phyloP scores from a whole-genome alignment of 2,113 vertebrate species.

The Sinocyclocheilus grahami region DNA sequence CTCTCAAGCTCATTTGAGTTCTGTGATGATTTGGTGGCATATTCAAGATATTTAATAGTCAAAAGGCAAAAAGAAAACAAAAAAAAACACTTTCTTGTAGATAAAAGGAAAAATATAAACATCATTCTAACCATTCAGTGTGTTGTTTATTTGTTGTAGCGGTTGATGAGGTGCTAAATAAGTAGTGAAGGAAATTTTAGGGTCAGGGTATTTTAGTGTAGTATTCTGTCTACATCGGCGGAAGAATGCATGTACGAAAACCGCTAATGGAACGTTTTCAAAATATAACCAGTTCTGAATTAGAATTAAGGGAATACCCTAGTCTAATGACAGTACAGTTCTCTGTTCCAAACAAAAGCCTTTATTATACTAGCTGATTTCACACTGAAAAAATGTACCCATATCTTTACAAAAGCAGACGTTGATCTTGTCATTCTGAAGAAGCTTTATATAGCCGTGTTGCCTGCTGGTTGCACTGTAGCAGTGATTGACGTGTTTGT shows the following conservation, averaged over 20 bases:
- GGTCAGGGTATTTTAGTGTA: no score
- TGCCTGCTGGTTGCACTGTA: not conserved
- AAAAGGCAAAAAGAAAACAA: not conserved
- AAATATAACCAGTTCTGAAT: not conserved
- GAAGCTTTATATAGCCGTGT: slow-evolving; percentile 7
- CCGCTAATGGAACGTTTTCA: no score
- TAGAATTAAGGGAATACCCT: not conserved
- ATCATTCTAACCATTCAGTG: not conserved
- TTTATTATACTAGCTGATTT: not conserved
- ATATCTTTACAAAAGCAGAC: not conserved
- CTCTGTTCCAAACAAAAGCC: not conserved
- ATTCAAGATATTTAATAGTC: not conserved
- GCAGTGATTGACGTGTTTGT: slow-evolving; percentile 22
- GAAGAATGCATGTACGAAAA: no score
- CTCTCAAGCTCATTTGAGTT: not conserved
- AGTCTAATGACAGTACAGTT: not conserved
- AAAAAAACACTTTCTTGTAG: not conserved
- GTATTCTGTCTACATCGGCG: no score
- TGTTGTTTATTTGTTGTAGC: slow-evolving; percentile 22
- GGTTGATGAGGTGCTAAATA: not conserved
- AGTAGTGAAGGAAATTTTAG: not conserved
- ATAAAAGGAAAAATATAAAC: not conserved
- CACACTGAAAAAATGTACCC: not conserved
- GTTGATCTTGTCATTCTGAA: slow-evolving; percentile 7
- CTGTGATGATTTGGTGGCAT: not conserved